These are phyloP conservation scores for Drosophila bocqueti DNA, from an alignment of 1,140 invertebrate species.

Conservation along the genomic window DNA sequence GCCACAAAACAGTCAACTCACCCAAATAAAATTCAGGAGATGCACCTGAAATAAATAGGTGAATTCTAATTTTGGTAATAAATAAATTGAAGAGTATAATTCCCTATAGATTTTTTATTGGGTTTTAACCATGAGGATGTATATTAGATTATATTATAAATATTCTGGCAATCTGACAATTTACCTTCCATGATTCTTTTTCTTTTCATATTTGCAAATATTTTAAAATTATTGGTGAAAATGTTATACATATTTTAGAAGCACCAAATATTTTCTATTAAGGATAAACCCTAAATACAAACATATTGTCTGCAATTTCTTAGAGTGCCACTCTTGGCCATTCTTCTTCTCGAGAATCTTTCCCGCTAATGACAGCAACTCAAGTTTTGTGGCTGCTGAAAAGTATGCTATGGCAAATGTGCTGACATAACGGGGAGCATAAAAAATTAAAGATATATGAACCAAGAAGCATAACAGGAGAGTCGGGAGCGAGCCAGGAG, in stretches of 20 bases:
- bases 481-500: not conserved
- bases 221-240: no score
- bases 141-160: no score
- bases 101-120: no score
- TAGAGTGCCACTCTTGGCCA: slow-evolving; percentile 2
- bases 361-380: slow-evolving; percentile 73
- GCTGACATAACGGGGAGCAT: slow-evolving; percentile 64
- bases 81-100: not conserved
- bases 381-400: slow-evolving; percentile 49
- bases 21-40: slow-evolving; percentile 59
- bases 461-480: slow-evolving; percentile 36
- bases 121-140: no score
- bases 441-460: slow-evolving; percentile 81
- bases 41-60: slow-evolving; percentile 11
- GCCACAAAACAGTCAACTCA: slow-evolving; percentile 68
- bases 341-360: slow-evolving; percentile 15
- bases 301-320: no score
- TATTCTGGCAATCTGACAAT: no score
- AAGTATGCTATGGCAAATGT: slow-evolving; percentile 74
- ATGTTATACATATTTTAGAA: no score
- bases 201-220: no score
- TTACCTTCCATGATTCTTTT: no score
- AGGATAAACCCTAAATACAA: no score
- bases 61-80: not conserved
- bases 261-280: no score